These are phyloP conservation scores for Cerastoderma edule DNA, from an alignment of 2,888 invertebrate genomes.

Conservation along the genomic window DNA sequence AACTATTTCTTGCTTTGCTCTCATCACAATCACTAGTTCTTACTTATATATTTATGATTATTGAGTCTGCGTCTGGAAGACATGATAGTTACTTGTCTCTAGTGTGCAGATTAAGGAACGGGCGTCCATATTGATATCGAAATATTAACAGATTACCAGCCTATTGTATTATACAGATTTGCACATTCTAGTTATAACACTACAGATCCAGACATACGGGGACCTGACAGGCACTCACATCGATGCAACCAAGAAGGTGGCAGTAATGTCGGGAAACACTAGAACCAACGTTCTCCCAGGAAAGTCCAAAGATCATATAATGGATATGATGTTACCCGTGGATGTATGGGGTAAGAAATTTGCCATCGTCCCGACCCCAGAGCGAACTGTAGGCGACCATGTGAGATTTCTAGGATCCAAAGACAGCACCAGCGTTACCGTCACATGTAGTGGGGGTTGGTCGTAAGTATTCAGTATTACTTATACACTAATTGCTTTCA, in stretches of 20 bases:
- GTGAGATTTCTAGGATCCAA: constrained; percentile 65
- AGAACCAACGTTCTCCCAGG: constrained; percentile 59
- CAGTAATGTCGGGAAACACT: constrained; percentile 72
- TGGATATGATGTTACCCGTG: constrained; percentile 71
- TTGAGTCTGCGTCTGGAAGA: no score
- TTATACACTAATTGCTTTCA: no score
- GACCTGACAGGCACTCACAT: constrained; percentile 75
- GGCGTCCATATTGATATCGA: no score
- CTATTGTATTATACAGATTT: not conserved
- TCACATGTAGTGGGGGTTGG: constrained; percentile 37
- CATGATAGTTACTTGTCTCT: no score
- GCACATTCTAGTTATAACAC: not conserved
- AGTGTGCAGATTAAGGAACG: no score
- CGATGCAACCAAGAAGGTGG: constrained; percentile 63
- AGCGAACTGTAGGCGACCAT: constrained; percentile 68
- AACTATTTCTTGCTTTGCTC: no score
- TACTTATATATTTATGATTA: no score
- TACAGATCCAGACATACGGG: constrained; percentile 51
- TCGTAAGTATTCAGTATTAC: constrained; percentile 30
- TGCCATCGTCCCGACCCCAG: constrained; percentile 70
- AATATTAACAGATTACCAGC: no score
- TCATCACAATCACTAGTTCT: no score
- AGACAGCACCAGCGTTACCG: constrained; percentile 42
- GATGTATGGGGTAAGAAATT: constrained; percentile 76
- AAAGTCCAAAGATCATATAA: constrained; percentile 51